Evolutionary conservation across 2,113 vertebrate genomes (phyloP).

Genomic region (Burhinus bistriatus): DNA sequence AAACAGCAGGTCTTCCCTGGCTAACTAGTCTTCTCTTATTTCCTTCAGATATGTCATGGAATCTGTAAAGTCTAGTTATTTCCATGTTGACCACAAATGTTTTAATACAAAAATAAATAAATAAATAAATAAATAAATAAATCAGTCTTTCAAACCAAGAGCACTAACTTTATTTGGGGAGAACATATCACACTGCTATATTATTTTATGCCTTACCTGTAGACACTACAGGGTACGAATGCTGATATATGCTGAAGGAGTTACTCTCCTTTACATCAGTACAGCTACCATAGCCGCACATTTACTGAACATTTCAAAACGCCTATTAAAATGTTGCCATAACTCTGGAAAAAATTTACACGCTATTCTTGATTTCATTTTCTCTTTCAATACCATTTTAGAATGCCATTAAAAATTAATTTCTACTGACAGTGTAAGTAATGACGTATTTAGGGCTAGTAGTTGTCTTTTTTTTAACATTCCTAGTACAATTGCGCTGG

Average conservation of each 20-base stretch:
- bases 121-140: background rate
- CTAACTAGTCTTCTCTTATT: background rate
- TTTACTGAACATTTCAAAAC: background rate
- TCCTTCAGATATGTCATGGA: background rate
- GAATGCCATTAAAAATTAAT: background rate
- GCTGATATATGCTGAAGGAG: background rate
- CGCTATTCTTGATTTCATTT: background rate
- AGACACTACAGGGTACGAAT: background rate
- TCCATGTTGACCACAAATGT: background rate
- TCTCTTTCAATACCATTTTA: background rate
- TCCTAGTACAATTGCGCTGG: background rate
- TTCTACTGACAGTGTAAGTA: background rate
- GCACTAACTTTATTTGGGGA: background rate
- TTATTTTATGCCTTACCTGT: background rate
- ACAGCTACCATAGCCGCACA: background rate
- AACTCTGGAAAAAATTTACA: background rate
- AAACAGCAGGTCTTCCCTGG: background rate
- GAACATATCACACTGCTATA: background rate
- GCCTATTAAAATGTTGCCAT: background rate
- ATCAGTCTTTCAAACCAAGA: background rate
- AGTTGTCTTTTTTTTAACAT: background rate
- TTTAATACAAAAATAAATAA: background rate
- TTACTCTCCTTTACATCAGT: background rate
- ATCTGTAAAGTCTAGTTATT: background rate
- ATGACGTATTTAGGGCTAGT: background rate